phyloP scores from a whole-genome alignment of 1,140 invertebrate genomes.

The Neelides sp. region DNA sequence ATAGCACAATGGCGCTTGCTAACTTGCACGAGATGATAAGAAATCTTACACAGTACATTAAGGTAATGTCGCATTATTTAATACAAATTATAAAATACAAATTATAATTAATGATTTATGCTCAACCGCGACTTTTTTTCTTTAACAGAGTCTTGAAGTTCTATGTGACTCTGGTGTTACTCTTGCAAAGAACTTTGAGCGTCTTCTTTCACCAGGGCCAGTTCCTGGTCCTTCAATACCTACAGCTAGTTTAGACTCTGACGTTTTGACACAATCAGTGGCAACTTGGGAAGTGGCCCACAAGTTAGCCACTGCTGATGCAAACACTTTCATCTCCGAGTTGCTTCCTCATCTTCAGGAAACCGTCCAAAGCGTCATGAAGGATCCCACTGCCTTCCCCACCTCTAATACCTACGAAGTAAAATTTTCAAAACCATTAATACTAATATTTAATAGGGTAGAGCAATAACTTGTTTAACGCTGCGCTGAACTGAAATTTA shows the following conservation, averaged over 20 bases:
- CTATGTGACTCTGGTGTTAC: conserved; percentile 28
- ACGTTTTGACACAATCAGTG: conserved; percentile 28
- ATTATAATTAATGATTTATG: not conserved
- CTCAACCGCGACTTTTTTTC: not conserved
- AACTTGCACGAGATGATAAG: conserved; percentile 31
- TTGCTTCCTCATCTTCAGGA: conserved; percentile 28
- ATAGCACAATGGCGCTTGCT: conserved; percentile 25
- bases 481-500: not conserved
- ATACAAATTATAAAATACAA: not conserved
- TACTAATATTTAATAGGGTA: not conserved
- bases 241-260: conserved; percentile 18
- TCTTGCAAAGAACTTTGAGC: conserved; percentile 29
- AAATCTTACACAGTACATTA: conserved; percentile 29
- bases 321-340: conserved; percentile 29
- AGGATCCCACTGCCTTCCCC: conserved; percentile 25
- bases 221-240: not conserved
- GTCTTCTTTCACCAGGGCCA: conserved; percentile 18
- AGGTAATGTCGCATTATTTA: conserved; percentile 11
- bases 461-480: too few relatives aligned
- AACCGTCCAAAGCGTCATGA: conserved; percentile 29
- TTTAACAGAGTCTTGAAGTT: conserved; percentile 28
- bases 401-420: conserved; percentile 27
- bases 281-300: conserved; percentile 29
- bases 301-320: conserved; percentile 28
- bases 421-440: conserved; percentile 1